These are phyloP conservation scores for Tetraneura akinire DNA, from an alignment of 1,140 invertebrate species.

Conservation along the genomic window DNA sequence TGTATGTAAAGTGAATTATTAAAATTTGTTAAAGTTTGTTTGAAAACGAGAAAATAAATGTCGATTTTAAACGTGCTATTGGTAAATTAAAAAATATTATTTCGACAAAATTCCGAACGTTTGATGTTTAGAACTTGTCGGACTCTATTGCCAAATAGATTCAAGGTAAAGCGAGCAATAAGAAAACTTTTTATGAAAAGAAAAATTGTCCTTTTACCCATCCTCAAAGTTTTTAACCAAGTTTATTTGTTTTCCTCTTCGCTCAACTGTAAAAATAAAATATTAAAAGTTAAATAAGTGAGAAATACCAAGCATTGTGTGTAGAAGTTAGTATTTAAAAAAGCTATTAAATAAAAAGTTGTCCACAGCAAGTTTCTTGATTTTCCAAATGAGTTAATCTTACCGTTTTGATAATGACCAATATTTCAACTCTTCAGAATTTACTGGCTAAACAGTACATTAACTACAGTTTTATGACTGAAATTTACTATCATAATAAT, in stretches of 20 bases:
- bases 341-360: constrained; percentile 46
- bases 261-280: constrained; percentile 10
- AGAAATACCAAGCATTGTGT: constrained; percentile 6
- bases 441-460: constrained; percentile 23
- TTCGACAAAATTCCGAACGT: background rate
- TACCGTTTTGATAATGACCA: constrained; percentile 14
- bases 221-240: constrained; percentile 19
- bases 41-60: too few species aligned
- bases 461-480: constrained; percentile 6
- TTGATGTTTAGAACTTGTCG: constrained; percentile 9
- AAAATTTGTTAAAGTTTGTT: too few species aligned
- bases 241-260: constrained; percentile 1
- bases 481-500: constrained; percentile 26
- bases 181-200: constrained; percentile 29
- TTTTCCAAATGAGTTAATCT: constrained; percentile 38
- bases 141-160: constrained; percentile 3
- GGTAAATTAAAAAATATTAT: background rate
- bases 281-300: constrained; percentile 42
- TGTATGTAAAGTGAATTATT: too few species aligned
- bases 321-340: constrained; percentile 27
- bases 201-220: constrained; percentile 5
- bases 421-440: constrained; percentile 29
- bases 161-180: background rate
- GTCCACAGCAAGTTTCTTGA: constrained; percentile 6
- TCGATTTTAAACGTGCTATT: too few species aligned